Conservation (phyloP, 2,888 invertebrate genomes). For the Tholera decimalis region DNA sequence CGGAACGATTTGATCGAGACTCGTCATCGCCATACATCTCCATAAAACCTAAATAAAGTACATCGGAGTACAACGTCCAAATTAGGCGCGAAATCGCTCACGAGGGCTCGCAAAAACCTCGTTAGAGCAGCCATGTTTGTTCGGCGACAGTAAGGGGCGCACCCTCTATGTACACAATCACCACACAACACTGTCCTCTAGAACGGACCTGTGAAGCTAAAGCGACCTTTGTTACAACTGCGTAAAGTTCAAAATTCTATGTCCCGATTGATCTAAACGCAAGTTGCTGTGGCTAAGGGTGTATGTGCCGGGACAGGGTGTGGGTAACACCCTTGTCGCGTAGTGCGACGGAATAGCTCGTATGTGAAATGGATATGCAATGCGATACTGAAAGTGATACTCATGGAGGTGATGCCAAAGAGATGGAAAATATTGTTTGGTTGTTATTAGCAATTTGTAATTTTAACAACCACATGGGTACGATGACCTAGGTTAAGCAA, state of each 20-base stretch:
- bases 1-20: constrained; percentile 37
- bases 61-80: constrained; percentile 78
- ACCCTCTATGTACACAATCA: constrained; percentile 88
- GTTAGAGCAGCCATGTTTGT: constrained; percentile 90
- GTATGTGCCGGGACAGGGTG: constrained; percentile 85
- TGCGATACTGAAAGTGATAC: constrained; percentile 86
- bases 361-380: constrained; percentile 89
- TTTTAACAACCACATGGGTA: too few species aligned
- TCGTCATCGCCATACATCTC: constrained; percentile 54
- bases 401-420: constrained; percentile 59
- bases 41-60: constrained; percentile 75
- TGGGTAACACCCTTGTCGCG: constrained; percentile 89
- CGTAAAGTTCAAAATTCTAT: constrained; percentile 69
- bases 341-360: constrained; percentile 86
- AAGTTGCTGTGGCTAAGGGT: constrained; percentile 76
- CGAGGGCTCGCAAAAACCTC: constrained; percentile 89
- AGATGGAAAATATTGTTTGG: constrained; percentile 7
- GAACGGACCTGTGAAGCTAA: constrained; percentile 31
- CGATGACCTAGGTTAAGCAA: too few species aligned
- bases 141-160: constrained; percentile 89
- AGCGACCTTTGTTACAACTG: constrained; percentile 50
- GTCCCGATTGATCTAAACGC: constrained; percentile 53
- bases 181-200: constrained; percentile 72
- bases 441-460: not conserved
- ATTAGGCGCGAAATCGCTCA: constrained; percentile 91